Evolutionary conservation across 2,797 vertebrate species (phyloP), one percentile per base, ranked within the genome.

Genomic region (Tokudaia muenninki): DNA sequence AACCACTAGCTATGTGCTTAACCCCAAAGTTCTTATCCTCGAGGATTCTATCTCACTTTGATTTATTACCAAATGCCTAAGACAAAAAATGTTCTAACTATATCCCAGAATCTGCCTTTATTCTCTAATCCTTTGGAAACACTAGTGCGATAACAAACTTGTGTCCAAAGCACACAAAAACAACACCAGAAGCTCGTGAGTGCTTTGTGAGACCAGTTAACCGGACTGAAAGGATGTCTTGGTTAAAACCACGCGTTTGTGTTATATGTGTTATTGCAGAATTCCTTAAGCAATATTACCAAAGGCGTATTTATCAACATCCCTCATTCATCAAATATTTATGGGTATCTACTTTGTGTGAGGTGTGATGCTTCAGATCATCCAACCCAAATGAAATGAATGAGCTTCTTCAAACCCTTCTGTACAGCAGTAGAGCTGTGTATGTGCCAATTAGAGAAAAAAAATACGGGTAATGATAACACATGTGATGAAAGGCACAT

Each of bases 21-120:
- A 96, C 90, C 93, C 91, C 72, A 93, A 14, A 41, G 50, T 29
- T 34, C 31, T 81, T 90, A 96, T 94, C 77, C 91, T 87, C 65
- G 95, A 94, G 80, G 93, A 95, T 55, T 80, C 61, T 34, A 63
- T 52, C 90, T 92, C 87, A 94, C 88, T 95, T 94, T 97, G 94
- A 97, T 97, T 97, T 96, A 97, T 94, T 81, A 93, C 87, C 80
- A 81, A 96, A 95, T 94, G 37, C 77, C 91, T 37, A 90, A 91
- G 83, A 95, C 41, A 90, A 63, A 97, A 70, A 44, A 55, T 84
- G 55, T 93, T 95, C 89, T 86, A 72, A 84, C 80, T 86, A 8
- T 59, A 88, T 44, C 34, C 61, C 19, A 84, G 90, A 95, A 29
- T 84, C 59, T 97, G 37, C 77, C 87, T 93, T 94, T 74, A 75